phyloP scores from a whole-genome alignment of 2,888 invertebrate species.

The Hanleya hanleyi region DNA sequence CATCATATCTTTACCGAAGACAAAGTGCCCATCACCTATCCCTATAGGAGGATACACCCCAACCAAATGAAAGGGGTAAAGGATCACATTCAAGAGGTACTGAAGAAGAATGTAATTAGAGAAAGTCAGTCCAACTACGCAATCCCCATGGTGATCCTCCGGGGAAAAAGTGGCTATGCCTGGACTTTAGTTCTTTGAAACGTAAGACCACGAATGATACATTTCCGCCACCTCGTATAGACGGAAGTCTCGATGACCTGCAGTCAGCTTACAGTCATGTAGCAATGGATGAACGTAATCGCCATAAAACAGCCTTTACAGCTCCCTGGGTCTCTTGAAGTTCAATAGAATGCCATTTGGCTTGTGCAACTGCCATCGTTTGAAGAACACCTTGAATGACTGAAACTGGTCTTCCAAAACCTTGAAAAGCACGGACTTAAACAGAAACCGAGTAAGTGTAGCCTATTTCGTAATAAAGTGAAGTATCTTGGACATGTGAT shows the following conservation, averaged over 20 bases:
- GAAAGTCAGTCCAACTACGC: neutral
- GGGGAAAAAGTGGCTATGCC: neutral
- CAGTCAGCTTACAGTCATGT: conserved; percentile 29
- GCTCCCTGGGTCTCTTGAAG: conserved; percentile 26
- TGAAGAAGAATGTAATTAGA: neutral
- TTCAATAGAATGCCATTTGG: conserved; percentile 22
- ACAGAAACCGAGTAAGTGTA: conserved; percentile 27
- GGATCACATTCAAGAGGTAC: neutral
- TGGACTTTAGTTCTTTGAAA: conserved; percentile 18
- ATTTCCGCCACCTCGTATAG: conserved; percentile 30
- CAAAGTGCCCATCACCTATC: neutral
- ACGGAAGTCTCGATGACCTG: conserved; percentile 26
- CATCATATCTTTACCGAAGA: conserved; percentile 22
- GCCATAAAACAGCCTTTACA: conserved; percentile 37
- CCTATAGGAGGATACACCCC: neutral
- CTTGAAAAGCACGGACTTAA: conserved; percentile 29
- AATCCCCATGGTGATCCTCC: neutral
- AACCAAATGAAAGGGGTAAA: neutral
- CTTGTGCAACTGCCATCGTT: conserved; percentile 11
- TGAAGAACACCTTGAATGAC: conserved; percentile 23
- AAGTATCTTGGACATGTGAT: conserved; percentile 36
- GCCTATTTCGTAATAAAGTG: conserved; percentile 27
- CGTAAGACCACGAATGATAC: conserved; percentile 31
- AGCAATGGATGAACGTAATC: conserved; percentile 24
- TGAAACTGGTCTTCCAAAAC: conserved; percentile 22